Conservation (phyloP, 2,113 vertebrate species). For the Paramormyrops kingsleyae region DNA sequence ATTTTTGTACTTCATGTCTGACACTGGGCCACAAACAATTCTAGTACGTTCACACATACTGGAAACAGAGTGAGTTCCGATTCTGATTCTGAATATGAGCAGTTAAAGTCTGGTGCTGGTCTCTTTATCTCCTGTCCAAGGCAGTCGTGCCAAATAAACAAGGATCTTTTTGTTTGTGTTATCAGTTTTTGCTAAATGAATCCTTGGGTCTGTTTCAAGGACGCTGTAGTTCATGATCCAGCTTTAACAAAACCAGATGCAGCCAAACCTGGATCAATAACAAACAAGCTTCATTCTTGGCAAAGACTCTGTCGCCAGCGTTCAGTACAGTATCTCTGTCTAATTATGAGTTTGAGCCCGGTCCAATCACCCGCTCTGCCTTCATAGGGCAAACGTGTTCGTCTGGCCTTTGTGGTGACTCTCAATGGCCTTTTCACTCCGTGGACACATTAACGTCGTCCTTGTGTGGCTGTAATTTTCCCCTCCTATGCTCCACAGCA, state of each 20-base stretch:
- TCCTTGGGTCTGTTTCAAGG: constrained; percentile 1
- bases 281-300: background rate
- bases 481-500: background rate
- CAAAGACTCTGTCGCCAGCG: background rate
- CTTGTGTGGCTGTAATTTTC: background rate
- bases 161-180: constrained; percentile 6
- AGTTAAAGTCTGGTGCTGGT: background rate
- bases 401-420: background rate
- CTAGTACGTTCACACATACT: background rate
- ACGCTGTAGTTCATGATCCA: constrained; percentile 4
- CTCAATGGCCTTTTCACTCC: background rate
- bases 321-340: background rate
- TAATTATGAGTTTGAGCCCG: background rate
- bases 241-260: constrained; percentile 21
- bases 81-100: background rate
- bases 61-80: background rate
- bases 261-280: constrained; percentile 7
- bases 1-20: background rate
- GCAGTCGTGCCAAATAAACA: background rate
- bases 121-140: too few species aligned
- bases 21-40: background rate
- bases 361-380: background rate
- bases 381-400: background rate
- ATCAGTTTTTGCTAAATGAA: constrained; percentile 14
- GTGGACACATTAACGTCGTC: background rate